A percentile compares a stretch with the other conserved stretches of the same genome.
Conservation (phyloP, 1,140 invertebrate species). For the Ooceraea biroi region DNA sequence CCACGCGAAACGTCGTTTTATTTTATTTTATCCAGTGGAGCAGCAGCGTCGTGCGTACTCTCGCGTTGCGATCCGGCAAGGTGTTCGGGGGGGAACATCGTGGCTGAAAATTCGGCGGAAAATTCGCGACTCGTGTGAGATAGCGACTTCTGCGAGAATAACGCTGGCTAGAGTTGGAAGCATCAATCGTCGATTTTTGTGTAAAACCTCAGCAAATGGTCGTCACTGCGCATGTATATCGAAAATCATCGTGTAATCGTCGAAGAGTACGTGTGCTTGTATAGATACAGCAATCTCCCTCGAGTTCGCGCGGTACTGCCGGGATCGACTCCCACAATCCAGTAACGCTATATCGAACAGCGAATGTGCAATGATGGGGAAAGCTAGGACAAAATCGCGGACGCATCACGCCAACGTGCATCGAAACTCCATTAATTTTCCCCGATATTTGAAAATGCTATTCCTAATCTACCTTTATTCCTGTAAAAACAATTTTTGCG, state of each 20-base stretch:
- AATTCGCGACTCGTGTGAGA: slow-evolving; percentile 20
- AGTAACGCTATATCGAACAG: not conserved
- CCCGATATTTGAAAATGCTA: not conserved
- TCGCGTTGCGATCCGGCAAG: not conserved
- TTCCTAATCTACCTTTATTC: not conserved
- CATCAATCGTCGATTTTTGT: slow-evolving; percentile 33
- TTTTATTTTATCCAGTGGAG: not conserved
- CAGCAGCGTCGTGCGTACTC: not conserved
- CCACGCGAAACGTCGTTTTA: not conserved
- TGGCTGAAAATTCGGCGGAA: slow-evolving; percentile 23
- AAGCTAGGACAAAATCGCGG: slow-evolving; percentile 3
- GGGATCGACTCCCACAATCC: slow-evolving; percentile 1
- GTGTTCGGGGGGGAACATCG: slow-evolving; percentile 1
- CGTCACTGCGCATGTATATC: not conserved
- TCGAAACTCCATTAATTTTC: slow-evolving; percentile 16
- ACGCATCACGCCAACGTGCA: too few species aligned
- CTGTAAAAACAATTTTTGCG: not conserved
- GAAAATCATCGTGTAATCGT: slow-evolving; percentile 28
- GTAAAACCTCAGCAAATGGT: not conserved
- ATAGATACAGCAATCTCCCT: not conserved
- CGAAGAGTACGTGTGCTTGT: not conserved
- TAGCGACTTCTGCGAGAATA: slow-evolving; percentile 18
- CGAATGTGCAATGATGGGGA: slow-evolving; percentile 26
- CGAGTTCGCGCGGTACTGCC: not conserved
- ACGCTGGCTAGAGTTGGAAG: slow-evolving; percentile 39